Conservation (phyloP, 2,113 vertebrate species). For the Diadophis punctatus region DNA sequence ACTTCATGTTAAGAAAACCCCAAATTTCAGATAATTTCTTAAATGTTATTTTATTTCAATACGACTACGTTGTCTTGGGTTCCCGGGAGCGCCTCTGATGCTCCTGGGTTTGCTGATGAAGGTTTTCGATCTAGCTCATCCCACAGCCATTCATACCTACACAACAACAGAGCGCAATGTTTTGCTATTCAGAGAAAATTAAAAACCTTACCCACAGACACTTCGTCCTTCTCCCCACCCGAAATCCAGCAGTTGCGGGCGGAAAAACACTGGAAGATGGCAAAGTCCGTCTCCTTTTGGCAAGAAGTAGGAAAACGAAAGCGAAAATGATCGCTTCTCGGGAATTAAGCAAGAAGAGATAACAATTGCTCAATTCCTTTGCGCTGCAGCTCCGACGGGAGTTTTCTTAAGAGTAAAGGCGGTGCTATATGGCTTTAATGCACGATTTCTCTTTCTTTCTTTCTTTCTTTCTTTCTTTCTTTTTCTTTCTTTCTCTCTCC, state of each 20-base stretch:
- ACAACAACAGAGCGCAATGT: background rate
- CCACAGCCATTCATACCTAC: background rate
- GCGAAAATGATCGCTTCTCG: background rate
- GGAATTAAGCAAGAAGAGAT: no score
- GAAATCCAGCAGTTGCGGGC: background rate
- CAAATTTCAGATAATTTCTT: background rate
- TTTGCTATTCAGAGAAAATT: background rate
- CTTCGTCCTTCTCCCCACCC: background rate
- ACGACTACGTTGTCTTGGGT: background rate
- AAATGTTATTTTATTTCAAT: background rate
- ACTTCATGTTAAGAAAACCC: background rate
- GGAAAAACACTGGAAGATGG: background rate
- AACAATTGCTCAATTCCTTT: rapidly evolving
- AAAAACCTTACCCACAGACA: no score
- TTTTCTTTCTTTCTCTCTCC: no score
- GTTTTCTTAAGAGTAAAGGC: background rate
- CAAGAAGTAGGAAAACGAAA: background rate
- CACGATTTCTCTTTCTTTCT: background rate
- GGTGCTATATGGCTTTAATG: background rate
- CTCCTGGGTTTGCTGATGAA: background rate
- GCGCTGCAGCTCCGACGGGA: no score
- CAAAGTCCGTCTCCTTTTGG: background rate
- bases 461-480: no score
- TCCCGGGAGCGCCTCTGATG: background rate
- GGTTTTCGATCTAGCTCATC: background rate